A percentile compares a stretch with the other conserved stretches of the same genome.
Conservation (phyloP, 2,888 invertebrate species). For the Micoletzkya japonica region DNA sequence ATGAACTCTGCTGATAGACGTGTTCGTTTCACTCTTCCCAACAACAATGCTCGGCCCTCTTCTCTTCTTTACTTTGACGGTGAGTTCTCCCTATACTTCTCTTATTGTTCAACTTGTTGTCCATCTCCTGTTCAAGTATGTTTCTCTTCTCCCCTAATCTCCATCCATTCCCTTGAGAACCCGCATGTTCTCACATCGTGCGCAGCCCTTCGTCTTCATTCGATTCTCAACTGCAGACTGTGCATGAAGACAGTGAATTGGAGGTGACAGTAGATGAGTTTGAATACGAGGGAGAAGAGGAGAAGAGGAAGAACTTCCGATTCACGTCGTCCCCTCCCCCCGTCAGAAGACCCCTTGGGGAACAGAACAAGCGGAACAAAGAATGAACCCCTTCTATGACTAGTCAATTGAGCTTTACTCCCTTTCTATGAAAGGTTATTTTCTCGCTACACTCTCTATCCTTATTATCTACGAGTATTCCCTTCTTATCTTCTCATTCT, state of each 20-base stretch:
- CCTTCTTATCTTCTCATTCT: too few relatives aligned
- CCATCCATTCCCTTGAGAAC: neutral
- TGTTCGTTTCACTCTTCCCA: constrained; percentile 19
- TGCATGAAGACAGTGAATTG: constrained; percentile 15
- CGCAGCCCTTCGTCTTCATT: constrained; percentile 19
- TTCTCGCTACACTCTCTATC: too few relatives aligned
- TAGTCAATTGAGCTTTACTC: too few relatives aligned
- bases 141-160: neutral
- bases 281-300: constrained; percentile 5
- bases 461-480: too few relatives aligned
- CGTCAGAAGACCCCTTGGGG: too few relatives aligned
- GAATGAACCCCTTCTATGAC: too few relatives aligned
- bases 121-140: neutral
- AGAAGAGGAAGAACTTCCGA: constrained; percentile 14
- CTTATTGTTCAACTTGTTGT: neutral
- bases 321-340: too few relatives aligned
- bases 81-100: neutral
- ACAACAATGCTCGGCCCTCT: neutral
- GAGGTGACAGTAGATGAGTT: constrained; percentile 12
- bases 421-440: too few relatives aligned
- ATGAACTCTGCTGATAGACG: too few relatives aligned
- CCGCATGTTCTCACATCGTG: constrained; percentile 3
- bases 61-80: neutral
- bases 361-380: too few relatives aligned
- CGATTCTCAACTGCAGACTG: constrained; percentile 18